Conservation (phyloP, 2,888 invertebrate species). For the Drosophila flavopinicola region DNA sequence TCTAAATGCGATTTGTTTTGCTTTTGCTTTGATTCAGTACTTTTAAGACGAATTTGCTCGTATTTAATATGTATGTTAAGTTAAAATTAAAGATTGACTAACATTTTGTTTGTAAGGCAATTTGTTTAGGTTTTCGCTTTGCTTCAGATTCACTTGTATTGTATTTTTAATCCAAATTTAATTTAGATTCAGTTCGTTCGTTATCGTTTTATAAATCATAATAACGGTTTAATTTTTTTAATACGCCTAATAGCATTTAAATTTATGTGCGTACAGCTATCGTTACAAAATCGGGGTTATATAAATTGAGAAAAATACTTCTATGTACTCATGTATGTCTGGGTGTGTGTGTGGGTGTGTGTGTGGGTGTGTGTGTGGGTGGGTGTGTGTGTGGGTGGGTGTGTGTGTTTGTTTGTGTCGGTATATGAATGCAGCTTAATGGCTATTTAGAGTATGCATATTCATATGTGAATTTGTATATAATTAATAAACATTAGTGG, state of each 20-base stretch:
- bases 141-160: constrained; percentile 58
- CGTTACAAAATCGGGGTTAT: constrained; percentile 29
- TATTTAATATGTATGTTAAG: constrained; percentile 46
- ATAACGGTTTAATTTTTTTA: constrained; percentile 54
- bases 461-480: constrained; percentile 26
- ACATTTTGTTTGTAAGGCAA: constrained; percentile 76
- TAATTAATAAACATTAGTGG: constrained; percentile 17
- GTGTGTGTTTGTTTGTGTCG: constrained; percentile 2
- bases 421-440: constrained; percentile 16
- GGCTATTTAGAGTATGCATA: constrained; percentile 21
- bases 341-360: too few relatives aligned
- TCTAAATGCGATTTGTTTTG: constrained; percentile 51
- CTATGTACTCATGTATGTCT: constrained; percentile 4
- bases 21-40: too few relatives aligned
- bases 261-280: constrained; percentile 32
- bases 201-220: constrained; percentile 54
- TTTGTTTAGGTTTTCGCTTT: constrained; percentile 61
- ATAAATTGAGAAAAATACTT: constrained; percentile 23
- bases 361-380: too few relatives aligned
- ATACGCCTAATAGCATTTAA: constrained; percentile 46
- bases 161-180: constrained; percentile 76
- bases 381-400: too few relatives aligned
- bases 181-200: constrained; percentile 74
- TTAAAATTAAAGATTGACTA: constrained; percentile 75
- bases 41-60: constrained; percentile 57